Evolutionary conservation across 2,888 invertebrate species (phyloP), one percentile per base, ranked within the genome.

Genomic region (Myopa testacea): DNA sequence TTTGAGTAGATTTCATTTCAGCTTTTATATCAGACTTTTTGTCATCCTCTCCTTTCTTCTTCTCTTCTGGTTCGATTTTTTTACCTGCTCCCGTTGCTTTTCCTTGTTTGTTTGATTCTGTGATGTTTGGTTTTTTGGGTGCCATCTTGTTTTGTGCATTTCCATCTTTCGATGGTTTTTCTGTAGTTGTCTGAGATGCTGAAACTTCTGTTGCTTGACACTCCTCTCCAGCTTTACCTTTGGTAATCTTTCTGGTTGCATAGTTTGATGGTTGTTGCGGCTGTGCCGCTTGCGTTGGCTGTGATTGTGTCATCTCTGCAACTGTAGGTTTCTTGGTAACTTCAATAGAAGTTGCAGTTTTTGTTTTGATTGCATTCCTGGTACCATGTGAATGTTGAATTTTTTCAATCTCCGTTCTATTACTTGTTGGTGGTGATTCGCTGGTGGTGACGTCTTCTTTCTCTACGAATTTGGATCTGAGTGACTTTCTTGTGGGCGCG

Each of bases 311-410:
- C 6, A 14, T 8, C 8, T 34, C 34, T 65, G 12, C 38, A 5
- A 4, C 38, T 14, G 19, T 10, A 45, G 45, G n/a, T 19, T 50
- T 45, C 50, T 12, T 26, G n/a, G n/a, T 26, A 16, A 40, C 26
- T 45, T 69, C 69, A 50, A n/a, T n/a, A 69, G 12, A 14, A 8
- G 2, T 38, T 8, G 58, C 38, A 14, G 50, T 63, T 74, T 50
- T 74, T 19, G 50, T 40, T 72, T 72, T 72, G 1, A 40, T 62
- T n/a, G 62, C 62, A 1, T 40, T 72, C 60, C 72, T 60, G 37
- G 58, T 72, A 16, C 72, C 45, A 38, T 72, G 72, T 12, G 70
- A 55, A 55, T 55, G 70, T 14, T 37, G 8, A 14, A 70, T 34
- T 37, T 55, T 70, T 6, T 70, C 70, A 12, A 50, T 16, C 8